Evolutionary conservation across 1,140 invertebrate species (phyloP).

Genomic region (Drosophila lowei): DNA sequence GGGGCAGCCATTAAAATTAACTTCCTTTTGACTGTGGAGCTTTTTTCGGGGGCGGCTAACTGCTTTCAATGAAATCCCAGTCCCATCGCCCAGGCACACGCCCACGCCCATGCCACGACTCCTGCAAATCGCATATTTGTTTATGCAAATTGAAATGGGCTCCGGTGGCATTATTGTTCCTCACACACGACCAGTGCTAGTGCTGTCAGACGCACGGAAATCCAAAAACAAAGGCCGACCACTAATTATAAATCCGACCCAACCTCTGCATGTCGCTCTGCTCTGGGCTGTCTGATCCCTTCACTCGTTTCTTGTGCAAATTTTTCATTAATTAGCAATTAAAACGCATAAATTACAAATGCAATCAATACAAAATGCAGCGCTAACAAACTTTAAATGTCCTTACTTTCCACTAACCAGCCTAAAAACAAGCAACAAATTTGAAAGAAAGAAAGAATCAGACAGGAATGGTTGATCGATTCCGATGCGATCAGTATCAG

Average conservation of each 20-base stretch:
- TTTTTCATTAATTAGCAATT: slow-evolving; percentile 76
- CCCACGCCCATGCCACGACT: background rate
- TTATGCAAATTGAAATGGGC: slow-evolving; percentile 56
- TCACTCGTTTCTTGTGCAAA: slow-evolving; percentile 35
- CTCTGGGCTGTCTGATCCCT: slow-evolving; percentile 1
- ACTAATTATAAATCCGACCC: slow-evolving; percentile 66
- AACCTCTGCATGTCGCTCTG: background rate
- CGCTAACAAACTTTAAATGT: slow-evolving; percentile 54
- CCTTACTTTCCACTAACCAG: slow-evolving; percentile 6
- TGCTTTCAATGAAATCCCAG: slow-evolving; percentile 7
- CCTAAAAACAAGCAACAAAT: no score
- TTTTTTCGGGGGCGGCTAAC: slow-evolving; percentile 8
- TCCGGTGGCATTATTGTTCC: background rate
- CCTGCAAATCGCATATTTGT: slow-evolving; percentile 47
- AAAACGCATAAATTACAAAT: slow-evolving; percentile 71
- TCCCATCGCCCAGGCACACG: background rate
- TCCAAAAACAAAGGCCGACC: slow-evolving; percentile 40
- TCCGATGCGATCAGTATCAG: no score
- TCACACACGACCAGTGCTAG: slow-evolving; percentile 8
- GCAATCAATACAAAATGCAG: slow-evolving; percentile 67
- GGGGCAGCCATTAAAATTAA: slow-evolving; percentile 53
- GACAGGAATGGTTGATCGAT: no score
- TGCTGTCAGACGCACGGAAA: slow-evolving; percentile 62
- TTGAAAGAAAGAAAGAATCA: no score
- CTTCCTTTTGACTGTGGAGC: slow-evolving; percentile 44